Evolutionary conservation across 1,140 invertebrate genomes (phyloP), one percentile per base, ranked within the genome.

Genomic region (Phenacoccus solenopsis): DNA sequence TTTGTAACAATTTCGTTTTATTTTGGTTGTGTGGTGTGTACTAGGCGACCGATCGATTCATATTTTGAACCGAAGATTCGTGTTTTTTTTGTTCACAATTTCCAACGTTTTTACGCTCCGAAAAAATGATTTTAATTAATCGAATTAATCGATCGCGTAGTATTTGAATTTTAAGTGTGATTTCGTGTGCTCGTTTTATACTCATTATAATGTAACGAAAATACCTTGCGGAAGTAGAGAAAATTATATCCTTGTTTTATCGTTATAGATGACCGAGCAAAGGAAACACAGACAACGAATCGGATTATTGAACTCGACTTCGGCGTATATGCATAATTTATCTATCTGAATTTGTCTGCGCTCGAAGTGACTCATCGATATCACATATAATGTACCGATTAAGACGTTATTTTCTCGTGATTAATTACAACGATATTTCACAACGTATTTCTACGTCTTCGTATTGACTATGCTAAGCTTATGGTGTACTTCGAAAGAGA

Each of bases 261-360:
- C 72, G 68, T 78, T 80, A 57, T 70, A 90, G 86, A 95, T 96
- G 93, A 94, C 91, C 3, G 93, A 96, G 80, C 93, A 95, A 77
- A 84, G 92, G 61, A 96, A 96, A 77, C 92, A 95, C 75, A 94
- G 94, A 76, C 93, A 96, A 79, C 85, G 93, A 73, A 83, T 93
- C 74, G 92, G 92, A 35, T 80, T 95, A 32, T 81, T 96, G 35
- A 91, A 88, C 80, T 88, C 88, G 1, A 87, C 87, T 1, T 86
- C 87, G 13, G 82, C 84, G 35, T 86, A 84, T 76, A 80, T 88
- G 69, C 86, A 87, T 16, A 82, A 73, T 69, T 24, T 71, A 56
- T 35, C 70, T 10, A 71, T 32, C 1, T 67, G 21, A 38, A 49
- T 16, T 49, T 9, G 3, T n/a, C 12, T 49, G 38, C 20, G 4